Evolutionary conservation across 2,113 vertebrate genomes (phyloP), one percentile per base, ranked within the genome.

Genomic region (Neodontobutis hainanensis): DNA sequence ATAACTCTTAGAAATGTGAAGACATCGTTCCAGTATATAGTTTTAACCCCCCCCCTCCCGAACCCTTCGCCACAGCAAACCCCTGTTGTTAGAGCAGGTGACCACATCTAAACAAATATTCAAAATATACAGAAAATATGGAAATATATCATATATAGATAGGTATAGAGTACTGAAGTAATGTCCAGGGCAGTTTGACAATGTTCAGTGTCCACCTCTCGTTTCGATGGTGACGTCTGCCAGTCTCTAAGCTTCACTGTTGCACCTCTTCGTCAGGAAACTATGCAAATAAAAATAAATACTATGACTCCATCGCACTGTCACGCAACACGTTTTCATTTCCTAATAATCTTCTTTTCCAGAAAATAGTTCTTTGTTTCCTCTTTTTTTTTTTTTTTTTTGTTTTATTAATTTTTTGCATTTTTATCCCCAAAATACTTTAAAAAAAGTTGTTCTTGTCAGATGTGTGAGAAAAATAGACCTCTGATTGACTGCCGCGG

Each of bases 361-460:
- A 86, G 86, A 93, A 93, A 93, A 92, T 91, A 91, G 87, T 90
- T 89, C 69, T 85, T 88, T 88, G 49, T 78, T 73, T 87, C 65
- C 80, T 88, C 74, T 88, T 73, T 84, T 76, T 62, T 7, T 49
- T 56, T 70, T n/a, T 69, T 68, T 52, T 80, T 84, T 82, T 90
- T 75, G 52, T 81, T 88, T 84, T 58, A 57, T 87, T 81, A 64
- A 65, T 85, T 88, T 88, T 84, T 80, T 77, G 61, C 59, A 14
- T 89, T 90, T 91, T 89, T 86, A 85, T 90, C 85, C 88, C 76
- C 89, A 92, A 94, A 93, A 94, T 93, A 93, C 82, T 91, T 92
- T 86, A 45, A 65, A 83, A 86, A 91, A 90, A 89, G 81, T 88
- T 57, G 11, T 88, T 91, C 85, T 91, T 81, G 59, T 88, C 88